These are phyloP conservation scores for Clavelina lepadiformis DNA, from an alignment of 23 tunicate species.

Conservation along the genomic window DNA sequence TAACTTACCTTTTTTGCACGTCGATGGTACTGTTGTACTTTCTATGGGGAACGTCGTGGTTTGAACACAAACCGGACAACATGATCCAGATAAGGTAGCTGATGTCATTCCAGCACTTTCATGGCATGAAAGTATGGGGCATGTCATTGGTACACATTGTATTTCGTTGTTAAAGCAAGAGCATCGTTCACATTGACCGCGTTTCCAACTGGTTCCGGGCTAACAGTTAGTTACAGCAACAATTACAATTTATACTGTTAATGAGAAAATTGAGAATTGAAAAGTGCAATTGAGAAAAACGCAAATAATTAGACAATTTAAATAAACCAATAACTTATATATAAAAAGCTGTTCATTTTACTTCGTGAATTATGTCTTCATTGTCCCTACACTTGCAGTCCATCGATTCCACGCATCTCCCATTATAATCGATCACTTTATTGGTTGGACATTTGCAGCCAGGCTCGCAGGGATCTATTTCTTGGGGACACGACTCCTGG, in stretches of 20 bases:
- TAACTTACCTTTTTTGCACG: no score
- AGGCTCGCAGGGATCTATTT: constrained; percentile 20
- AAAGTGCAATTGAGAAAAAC: no score
- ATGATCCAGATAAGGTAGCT: constrained; percentile 49
- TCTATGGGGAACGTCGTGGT: constrained; percentile 47
- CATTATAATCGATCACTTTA: constrained; percentile 58
- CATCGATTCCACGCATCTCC: constrained; percentile 79
- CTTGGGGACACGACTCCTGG: constrained; percentile 27
- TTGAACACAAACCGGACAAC: constrained; percentile 80
- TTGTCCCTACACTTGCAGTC: constrained; percentile 71
- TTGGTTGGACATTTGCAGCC: constrained; percentile 80
- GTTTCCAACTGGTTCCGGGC: constrained; percentile 67
- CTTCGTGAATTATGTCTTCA: constrained; percentile 47
- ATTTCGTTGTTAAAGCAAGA: constrained; percentile 78
- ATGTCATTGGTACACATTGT: constrained; percentile 30
- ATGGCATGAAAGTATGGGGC: constrained; percentile 37
- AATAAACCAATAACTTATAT: no score
- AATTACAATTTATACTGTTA: no score
- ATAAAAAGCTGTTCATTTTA: no score
- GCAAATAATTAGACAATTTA: no score
- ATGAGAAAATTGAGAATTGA: no score
- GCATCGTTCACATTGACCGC: constrained; percentile 61
- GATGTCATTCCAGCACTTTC: constrained; percentile 32
- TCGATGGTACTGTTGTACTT: constrained; percentile 9
- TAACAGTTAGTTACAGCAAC: no score